Conservation (phyloP, 2,113 vertebrate genomes). For the Osmerus eperlanus region DNA sequence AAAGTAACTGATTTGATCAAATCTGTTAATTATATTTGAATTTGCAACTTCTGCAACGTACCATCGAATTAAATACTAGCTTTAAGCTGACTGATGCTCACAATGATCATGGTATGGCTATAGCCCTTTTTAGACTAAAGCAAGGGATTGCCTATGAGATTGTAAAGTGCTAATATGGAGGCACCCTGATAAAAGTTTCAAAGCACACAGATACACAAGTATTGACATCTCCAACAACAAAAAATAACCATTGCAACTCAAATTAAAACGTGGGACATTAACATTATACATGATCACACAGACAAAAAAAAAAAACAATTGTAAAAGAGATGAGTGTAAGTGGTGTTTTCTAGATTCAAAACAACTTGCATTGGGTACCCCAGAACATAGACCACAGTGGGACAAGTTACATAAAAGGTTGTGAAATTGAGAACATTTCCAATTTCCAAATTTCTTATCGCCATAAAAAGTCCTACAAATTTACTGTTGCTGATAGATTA, state of each 20-base stretch:
- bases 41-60: neutral
- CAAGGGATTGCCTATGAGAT: constrained; percentile 42
- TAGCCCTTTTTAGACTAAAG: constrained; percentile 57
- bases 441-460: too few species aligned
- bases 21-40: neutral
- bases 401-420: neutral
- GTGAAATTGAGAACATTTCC: neutral
- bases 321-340: constrained; percentile 42
- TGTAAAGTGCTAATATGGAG: constrained; percentile 69
- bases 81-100: neutral
- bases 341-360: constrained; percentile 43
- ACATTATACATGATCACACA: constrained; percentile 39
- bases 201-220: constrained; percentile 51
- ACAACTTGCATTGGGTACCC: constrained; percentile 31
- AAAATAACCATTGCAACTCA: constrained; percentile 23
- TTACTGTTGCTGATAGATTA: too few species aligned
- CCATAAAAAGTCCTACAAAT: too few species aligned
- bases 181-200: constrained; percentile 59
- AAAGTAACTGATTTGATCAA: neutral
- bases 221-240: constrained; percentile 24
- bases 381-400: neutral
- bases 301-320: constrained; percentile 40
- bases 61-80: neutral
- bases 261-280: constrained; percentile 28
- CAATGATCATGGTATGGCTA: neutral